Conservation (phyloP, 2,888 invertebrate genomes). For the Falcaria lacertinaria region DNA sequence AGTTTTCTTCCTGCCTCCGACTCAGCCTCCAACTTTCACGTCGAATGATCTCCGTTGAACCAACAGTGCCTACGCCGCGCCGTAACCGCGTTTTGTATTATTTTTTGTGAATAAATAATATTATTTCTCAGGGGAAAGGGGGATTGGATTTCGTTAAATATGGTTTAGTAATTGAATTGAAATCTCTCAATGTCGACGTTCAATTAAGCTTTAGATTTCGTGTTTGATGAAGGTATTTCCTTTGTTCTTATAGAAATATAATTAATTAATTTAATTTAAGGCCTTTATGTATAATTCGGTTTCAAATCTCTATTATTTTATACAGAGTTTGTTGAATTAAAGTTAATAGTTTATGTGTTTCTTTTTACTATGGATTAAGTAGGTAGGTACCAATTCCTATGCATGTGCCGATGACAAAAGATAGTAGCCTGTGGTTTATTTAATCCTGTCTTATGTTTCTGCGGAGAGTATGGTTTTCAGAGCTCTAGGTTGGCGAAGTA, state of each 20-base stretch:
- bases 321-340: not conserved
- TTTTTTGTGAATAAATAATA: slow-evolving; percentile 80
- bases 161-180: slow-evolving; percentile 81
- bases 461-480: too few relatives aligned
- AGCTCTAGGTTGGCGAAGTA: too few relatives aligned
- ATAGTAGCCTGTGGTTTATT: too few relatives aligned
- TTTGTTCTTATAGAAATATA: slow-evolving; percentile 59
- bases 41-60: slow-evolving; percentile 76
- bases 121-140: slow-evolving; percentile 75
- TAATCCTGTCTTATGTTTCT: too few relatives aligned
- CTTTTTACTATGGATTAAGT: too few relatives aligned
- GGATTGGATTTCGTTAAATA: slow-evolving; percentile 80
- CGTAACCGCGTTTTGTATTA: slow-evolving; percentile 75
- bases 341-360: too few relatives aligned
- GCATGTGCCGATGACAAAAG: too few relatives aligned
- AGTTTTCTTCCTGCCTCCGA: slow-evolving; percentile 72
- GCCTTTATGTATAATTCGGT: slow-evolving; percentile 26
- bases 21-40: slow-evolving; percentile 69
- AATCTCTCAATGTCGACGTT: slow-evolving; percentile 80
- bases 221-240: slow-evolving; percentile 67
- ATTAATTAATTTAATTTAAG: slow-evolving; percentile 56
- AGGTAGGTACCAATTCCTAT: too few relatives aligned
- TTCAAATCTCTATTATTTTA: slow-evolving; percentile 8
- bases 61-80: slow-evolving; percentile 70
- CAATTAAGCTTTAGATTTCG: slow-evolving; percentile 76